Percentiles rank a stretch among this genome's conserved stretches.
Evolutionary conservation across 2,797 vertebrate genomes (phyloP).

Genomic region (Acrossocheilus wenchowensis): DNA sequence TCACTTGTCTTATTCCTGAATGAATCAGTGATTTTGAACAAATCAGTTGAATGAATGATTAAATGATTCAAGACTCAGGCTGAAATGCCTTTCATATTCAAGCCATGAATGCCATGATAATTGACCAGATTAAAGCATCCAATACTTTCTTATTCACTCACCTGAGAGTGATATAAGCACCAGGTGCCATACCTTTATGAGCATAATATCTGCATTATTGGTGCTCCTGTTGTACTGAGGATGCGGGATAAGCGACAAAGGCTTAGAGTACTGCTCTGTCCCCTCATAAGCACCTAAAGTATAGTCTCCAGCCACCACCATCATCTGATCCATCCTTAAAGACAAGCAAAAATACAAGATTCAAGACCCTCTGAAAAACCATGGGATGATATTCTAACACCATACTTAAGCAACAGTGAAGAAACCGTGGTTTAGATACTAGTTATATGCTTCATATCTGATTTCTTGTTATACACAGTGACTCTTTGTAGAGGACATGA

Average conservation of each 20-base stretch:
- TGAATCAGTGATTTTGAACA: not conserved
- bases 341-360: constrained; percentile 24
- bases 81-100: not conserved
- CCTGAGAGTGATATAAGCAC: not conserved
- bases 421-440: not conserved
- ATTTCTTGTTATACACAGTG: constrained; percentile 26
- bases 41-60: not conserved
- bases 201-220: constrained; percentile 84
- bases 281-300: constrained; percentile 76
- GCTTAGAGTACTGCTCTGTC: constrained; percentile 79
- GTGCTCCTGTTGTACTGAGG: constrained; percentile 77
- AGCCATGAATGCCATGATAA: no score
- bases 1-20: not conserved
- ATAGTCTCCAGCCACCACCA: constrained; percentile 81
- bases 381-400: not conserved
- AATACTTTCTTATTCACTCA: no score
- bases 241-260: constrained; percentile 73
- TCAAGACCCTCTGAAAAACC: not conserved
- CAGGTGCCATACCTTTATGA: constrained; percentile 77
- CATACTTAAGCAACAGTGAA: not conserved
- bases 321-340: constrained; percentile 75
- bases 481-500: constrained; percentile 19
- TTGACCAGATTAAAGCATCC: no score
- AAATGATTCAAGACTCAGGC: not conserved
- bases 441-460: not conserved